Evolutionary conservation across 1,140 invertebrate species (phyloP).

Genomic region (Galleria mellonella): DNA sequence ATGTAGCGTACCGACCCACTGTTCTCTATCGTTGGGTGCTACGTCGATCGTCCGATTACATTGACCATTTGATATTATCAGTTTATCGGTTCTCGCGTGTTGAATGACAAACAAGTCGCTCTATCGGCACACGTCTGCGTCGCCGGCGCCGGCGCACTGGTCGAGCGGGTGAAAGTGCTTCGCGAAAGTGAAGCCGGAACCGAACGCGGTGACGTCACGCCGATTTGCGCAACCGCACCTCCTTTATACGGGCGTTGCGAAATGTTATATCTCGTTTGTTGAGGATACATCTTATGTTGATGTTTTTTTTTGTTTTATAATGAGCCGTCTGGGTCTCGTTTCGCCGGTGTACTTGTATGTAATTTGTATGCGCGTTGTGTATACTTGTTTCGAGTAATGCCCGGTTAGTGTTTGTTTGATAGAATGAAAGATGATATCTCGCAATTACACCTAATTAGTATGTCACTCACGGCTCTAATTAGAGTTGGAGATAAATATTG

Average conservation of each 20-base stretch:
- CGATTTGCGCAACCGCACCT: constrained; percentile 57
- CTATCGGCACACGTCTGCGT: background rate
- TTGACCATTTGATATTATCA: constrained; percentile 24
- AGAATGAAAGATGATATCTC: too few relatives aligned
- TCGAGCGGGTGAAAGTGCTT: constrained; percentile 57
- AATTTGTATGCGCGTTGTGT: constrained; percentile 3
- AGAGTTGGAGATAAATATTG: too few relatives aligned
- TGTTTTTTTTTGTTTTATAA: constrained; percentile 22
- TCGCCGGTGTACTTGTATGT: background rate
- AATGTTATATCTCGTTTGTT: constrained; percentile 39
- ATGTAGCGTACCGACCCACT: constrained; percentile 1
- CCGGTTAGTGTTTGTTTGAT: too few relatives aligned
- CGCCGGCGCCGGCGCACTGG: constrained; percentile 25
- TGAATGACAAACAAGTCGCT: constrained; percentile 16
- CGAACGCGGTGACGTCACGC: constrained; percentile 53
- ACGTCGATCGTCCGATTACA: constrained; percentile 21
- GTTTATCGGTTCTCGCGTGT: constrained; percentile 24
- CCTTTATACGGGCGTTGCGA: constrained; percentile 39
- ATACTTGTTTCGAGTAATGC: too few relatives aligned
- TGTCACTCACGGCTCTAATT: too few relatives aligned
- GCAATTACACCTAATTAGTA: too few relatives aligned
- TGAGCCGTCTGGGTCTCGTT: constrained; percentile 3
- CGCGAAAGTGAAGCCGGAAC: constrained; percentile 70
- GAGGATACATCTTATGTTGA: constrained; percentile 18
- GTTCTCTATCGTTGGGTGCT: background rate